Base-by-base conservation (phyloP, 2,113 vertebrate genomes). In the Thalassarche chlororhynchos region DNA sequence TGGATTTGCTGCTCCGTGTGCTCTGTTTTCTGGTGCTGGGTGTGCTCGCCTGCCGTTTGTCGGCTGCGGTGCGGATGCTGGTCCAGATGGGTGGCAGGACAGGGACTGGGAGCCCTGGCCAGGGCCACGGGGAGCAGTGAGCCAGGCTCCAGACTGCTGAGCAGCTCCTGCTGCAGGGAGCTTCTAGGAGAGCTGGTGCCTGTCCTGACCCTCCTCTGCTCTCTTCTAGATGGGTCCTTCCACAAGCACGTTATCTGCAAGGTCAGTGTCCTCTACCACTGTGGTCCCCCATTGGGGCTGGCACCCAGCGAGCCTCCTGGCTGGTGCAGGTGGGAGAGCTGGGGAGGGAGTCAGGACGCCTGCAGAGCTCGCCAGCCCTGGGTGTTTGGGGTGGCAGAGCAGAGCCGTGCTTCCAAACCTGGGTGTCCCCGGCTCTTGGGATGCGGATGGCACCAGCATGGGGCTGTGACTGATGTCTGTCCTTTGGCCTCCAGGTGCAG, bases 191-290 rank as follows among this genome's bases (percentile, higher is more conserved):
- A 91, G 52, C 51, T 14, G n/a, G 1, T n/a, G 34, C 60, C 49
- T 76, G 49, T 49, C 88, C 72, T 96, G 84, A 97, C 57, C 54
- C 29, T 26, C 2, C 55, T 92, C 89, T 97, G 60, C 79, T 96
- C 64, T 97, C 70, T 97, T 80, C 90, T 87, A 98, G 98, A 98
- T 96, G 97, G 90, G 13, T 75, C 86, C 69, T 42, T 87, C 38
- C 84, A 97, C 93, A 97, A 97, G 84, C 97, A 97, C 8, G 10
- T 98, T 42, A 98, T 98, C 91, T 98, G 98, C 96, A 98, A 98
- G 98, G 98, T 98, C 94, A 97, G 98, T 98, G 89, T 77, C 44
- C 28, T 31, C 20, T 0, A 0, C 36, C 11, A 0, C 5, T 9
- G 31, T 3, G 4, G 25, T 46, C 51, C 57, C 32, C 57, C 42